Conservation (phyloP, 2,113 vertebrate genomes). For the Casuarius casuarius region DNA sequence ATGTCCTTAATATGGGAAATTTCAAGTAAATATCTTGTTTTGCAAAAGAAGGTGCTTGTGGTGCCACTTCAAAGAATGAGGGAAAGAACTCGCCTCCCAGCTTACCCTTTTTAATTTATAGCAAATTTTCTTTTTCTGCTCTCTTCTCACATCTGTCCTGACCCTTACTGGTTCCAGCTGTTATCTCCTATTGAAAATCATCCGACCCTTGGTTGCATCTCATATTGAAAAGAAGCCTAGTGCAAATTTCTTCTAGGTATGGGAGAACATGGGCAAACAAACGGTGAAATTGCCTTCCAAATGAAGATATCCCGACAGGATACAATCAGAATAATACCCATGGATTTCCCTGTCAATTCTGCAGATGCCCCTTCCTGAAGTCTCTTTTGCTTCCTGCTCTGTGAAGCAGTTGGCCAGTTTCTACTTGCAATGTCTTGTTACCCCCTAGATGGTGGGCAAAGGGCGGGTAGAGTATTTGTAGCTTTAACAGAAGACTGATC, state of each 20-base stretch:
- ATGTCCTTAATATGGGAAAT: background rate
- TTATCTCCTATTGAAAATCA: background rate
- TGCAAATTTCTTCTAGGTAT: background rate
- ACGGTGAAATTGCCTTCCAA: background rate
- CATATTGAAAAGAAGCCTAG: background rate
- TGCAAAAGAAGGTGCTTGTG: background rate
- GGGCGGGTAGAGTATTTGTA: background rate
- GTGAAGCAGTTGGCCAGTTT: background rate
- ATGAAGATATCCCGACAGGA: background rate
- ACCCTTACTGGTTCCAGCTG: background rate
- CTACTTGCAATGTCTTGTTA: background rate
- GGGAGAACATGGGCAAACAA: background rate
- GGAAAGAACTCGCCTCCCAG: background rate
- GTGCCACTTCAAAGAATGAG: background rate
- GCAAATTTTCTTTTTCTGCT: background rate
- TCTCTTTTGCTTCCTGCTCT: background rate
- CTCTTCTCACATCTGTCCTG: background rate
- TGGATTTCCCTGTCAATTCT: background rate
- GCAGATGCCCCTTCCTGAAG: background rate
- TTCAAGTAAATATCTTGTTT: background rate
- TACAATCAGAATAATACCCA: background rate
- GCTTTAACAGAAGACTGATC: background rate
- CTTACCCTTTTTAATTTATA: background rate
- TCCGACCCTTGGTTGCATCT: background rate
- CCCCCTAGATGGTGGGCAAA: background rate